These are phyloP conservation scores for Heterotis niloticus DNA, from an alignment of 2,113 vertebrate genomes.

Conservation along the genomic window DNA sequence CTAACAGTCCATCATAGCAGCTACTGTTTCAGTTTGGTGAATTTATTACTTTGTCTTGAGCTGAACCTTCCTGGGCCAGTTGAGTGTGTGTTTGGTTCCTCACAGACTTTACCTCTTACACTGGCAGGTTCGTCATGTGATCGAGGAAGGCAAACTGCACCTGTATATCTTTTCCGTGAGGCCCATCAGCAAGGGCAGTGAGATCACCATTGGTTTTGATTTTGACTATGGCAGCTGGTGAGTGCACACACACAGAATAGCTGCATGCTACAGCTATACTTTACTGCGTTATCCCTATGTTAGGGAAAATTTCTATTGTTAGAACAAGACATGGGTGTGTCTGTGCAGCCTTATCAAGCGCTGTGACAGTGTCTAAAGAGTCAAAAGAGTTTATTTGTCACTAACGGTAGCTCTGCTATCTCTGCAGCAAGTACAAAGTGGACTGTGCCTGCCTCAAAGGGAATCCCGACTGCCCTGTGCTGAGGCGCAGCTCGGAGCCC, in stretches of 20 bases:
- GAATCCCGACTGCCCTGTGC: slow-evolving; percentile 90
- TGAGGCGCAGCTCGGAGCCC: slow-evolving; percentile 84
- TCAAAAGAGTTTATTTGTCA: too few relatives aligned
- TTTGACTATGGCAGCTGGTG: slow-evolving; percentile 97
- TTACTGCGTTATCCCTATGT: neutral
- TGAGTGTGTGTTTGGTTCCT: neutral
- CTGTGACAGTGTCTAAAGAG: neutral
- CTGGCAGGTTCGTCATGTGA: slow-evolving; percentile 85
- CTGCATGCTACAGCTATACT: too few relatives aligned
- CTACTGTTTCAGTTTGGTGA: too few relatives aligned
- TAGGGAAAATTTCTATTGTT: neutral
- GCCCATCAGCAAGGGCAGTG: slow-evolving; percentile 84
- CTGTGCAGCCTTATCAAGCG: neutral
- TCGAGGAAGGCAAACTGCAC: slow-evolving; percentile 94
- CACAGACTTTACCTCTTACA: neutral
- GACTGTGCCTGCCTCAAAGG: slow-evolving; percentile 96
- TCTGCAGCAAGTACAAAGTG: slow-evolving; percentile 93
- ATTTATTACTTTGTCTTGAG: neutral
- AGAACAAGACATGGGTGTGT: neutral
- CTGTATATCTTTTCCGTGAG: slow-evolving; percentile 93
- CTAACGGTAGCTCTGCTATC: neutral
- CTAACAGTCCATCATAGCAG: too few relatives aligned
- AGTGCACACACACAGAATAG: slow-evolving; percentile 46
- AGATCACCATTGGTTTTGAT: slow-evolving; percentile 98
- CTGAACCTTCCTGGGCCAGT: too few relatives aligned